Conservation (phyloP, 1,140 invertebrate genomes). For the Drosophila varians region DNA sequence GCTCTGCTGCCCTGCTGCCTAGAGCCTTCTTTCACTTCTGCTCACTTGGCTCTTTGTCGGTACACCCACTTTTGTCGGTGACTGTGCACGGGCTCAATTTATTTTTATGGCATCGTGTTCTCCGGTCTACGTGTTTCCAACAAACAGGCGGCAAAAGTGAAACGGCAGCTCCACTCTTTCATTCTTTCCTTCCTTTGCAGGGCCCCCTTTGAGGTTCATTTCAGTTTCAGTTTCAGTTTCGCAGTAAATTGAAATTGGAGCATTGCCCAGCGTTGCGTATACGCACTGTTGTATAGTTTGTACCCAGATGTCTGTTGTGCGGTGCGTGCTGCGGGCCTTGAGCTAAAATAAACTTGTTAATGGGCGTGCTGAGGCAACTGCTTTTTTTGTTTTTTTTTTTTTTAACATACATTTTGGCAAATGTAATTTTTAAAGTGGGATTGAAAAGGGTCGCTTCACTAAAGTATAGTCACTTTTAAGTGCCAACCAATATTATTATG, state of each 20-base stretch:
- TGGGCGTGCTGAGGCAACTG: constrained; percentile 18
- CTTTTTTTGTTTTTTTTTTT: background rate
- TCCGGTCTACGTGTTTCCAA: constrained; percentile 52
- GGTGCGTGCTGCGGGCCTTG: constrained; percentile 8
- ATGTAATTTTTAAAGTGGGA: background rate
- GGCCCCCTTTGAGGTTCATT: constrained; percentile 38
- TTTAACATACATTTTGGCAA: background rate
- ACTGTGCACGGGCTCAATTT: constrained; percentile 57
- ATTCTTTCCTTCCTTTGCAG: background rate
- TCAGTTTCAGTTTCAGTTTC: constrained; percentile 48
- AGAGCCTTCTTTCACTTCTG: constrained; percentile 4
- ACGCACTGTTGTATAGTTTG: constrained; percentile 31
- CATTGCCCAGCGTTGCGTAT: constrained; percentile 45
- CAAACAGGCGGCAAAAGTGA: constrained; percentile 23
- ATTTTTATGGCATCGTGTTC: constrained; percentile 73
- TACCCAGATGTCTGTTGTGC: constrained; percentile 14
- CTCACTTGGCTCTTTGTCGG: constrained; percentile 37
- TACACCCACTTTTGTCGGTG: constrained; percentile 29
- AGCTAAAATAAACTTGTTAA: constrained; percentile 41
- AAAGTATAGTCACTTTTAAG: too few relatives aligned
- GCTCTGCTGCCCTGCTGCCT: background rate
- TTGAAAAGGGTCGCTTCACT: background rate
- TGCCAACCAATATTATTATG: too few relatives aligned
- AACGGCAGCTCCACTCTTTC: constrained; percentile 21
- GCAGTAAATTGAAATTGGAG: constrained; percentile 50